Evolutionary conservation across 2,888 invertebrate species (phyloP).

Genomic region (Exephanes ischioxanthus): DNA sequence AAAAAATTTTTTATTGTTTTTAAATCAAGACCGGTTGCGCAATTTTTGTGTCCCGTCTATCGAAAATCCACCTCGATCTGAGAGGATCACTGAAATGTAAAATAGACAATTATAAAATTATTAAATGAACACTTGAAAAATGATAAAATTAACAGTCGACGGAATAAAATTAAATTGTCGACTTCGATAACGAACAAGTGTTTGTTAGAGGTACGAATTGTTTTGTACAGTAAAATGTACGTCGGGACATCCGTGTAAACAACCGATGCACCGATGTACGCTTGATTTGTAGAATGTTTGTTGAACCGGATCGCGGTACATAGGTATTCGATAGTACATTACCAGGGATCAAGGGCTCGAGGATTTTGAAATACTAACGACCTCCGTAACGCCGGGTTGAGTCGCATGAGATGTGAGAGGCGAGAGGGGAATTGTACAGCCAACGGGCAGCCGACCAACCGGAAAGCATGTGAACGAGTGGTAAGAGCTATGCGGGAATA

Average conservation of each 20-base stretch:
- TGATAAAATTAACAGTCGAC: too few relatives aligned
- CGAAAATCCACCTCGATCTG: not conserved
- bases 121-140: not conserved
- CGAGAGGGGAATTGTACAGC: slow-evolving; percentile 70
- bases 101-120: not conserved
- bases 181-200: not conserved
- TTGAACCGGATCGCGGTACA: slow-evolving; percentile 43
- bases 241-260: not conserved
- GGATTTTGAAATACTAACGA: slow-evolving; percentile 74
- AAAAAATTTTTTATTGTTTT: too few relatives aligned
- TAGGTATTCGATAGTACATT: slow-evolving; percentile 24
- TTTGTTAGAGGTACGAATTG: not conserved
- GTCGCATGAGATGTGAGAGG: slow-evolving; percentile 38
- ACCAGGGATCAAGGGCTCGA: slow-evolving; percentile 15
- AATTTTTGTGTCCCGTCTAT: not conserved
- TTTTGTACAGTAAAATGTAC: not conserved
- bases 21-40: not conserved
- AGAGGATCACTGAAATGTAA: not conserved
- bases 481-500: slow-evolving; percentile 57
- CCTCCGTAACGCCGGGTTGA: slow-evolving; percentile 74
- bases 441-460: slow-evolving; percentile 43
- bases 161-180: too few relatives aligned
- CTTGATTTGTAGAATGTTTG: slow-evolving; percentile 27
- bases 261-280: not conserved
- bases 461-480: slow-evolving; percentile 66